A percentile compares a stretch with the other conserved stretches of the same genome.
These are phyloP conservation scores for Callocephalon fimbriatum DNA, from an alignment of 2,113 vertebrate genomes.

Conservation along the genomic window DNA sequence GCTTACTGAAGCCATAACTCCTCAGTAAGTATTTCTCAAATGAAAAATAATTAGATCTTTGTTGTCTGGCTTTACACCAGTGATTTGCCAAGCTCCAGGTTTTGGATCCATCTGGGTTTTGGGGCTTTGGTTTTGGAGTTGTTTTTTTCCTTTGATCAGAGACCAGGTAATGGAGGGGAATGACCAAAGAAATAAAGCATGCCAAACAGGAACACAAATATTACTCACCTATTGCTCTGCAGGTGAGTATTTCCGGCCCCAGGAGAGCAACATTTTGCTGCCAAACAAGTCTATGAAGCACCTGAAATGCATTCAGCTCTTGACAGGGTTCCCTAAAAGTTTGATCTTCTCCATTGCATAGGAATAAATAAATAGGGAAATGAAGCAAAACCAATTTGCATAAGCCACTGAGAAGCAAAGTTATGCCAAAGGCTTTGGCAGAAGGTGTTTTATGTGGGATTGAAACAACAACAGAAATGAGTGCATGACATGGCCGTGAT, in stretches of 20 bases:
- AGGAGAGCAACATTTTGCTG: not conserved
- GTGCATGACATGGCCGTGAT: not conserved
- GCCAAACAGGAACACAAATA: not conserved
- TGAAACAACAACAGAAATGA: slow-evolving; percentile 8
- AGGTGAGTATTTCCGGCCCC: not conserved
- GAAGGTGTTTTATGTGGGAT: not conserved
- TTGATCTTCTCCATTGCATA: not conserved
- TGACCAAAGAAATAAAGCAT: not conserved
- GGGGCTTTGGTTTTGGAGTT: not conserved
- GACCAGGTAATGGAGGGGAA: not conserved
- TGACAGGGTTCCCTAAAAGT: not conserved
- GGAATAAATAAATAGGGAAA: not conserved
- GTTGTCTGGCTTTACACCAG: not conserved
- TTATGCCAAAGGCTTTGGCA: not conserved
- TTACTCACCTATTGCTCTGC: not conserved
- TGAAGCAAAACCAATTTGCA: not conserved
- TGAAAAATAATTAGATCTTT: not conserved
- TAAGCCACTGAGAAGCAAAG: slow-evolving; percentile 29
- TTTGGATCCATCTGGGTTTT: not conserved
- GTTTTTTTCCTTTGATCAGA: not conserved
- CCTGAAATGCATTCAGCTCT: not conserved
- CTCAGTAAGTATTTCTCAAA: not conserved
- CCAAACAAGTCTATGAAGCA: not conserved
- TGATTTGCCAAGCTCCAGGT: not conserved
- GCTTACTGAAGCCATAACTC: not conserved